Percentiles rank a stretch among this genome's conserved stretches.
Evolutionary conservation across 2,888 invertebrate species (phyloP).

Genomic region (Brassicogethes aeneus): DNA sequence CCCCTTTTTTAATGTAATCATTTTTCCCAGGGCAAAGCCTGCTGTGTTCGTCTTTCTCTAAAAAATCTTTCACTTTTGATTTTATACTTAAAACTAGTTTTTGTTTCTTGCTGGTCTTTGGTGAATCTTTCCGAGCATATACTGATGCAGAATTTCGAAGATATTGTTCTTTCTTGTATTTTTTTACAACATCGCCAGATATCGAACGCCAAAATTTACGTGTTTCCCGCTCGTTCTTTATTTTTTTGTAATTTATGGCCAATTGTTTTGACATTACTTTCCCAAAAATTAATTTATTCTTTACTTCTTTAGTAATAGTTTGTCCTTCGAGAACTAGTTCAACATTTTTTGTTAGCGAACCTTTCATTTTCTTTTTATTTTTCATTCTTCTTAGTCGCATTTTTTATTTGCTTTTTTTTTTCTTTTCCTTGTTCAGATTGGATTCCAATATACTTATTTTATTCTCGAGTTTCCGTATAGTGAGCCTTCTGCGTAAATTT

Average conservation of each 20-base stretch:
- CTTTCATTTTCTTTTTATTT: background rate
- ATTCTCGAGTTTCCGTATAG: background rate
- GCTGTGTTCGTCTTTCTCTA: background rate
- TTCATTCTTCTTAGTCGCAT: background rate
- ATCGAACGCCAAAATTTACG: background rate
- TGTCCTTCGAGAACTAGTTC: background rate
- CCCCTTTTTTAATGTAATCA: too few species aligned
- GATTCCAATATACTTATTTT: background rate
- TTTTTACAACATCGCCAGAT: background rate
- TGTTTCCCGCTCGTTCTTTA: background rate
- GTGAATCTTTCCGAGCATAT: background rate
- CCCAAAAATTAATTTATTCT: background rate
- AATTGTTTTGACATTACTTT: background rate
- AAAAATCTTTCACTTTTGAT: background rate
- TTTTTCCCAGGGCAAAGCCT: too few species aligned
- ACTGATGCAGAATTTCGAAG: background rate
- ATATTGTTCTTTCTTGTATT: conserved; percentile 1
- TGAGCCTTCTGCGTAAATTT: background rate
- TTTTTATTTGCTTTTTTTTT: background rate
- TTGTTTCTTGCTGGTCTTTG: background rate
- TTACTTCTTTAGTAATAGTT: background rate
- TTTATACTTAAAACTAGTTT: too few species aligned
- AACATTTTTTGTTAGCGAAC: background rate
- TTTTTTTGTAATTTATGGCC: conserved; percentile 1
- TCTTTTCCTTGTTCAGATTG: background rate